Conservation (phyloP, 2,113 vertebrate genomes). For the Aplodontia rufa region DNA sequence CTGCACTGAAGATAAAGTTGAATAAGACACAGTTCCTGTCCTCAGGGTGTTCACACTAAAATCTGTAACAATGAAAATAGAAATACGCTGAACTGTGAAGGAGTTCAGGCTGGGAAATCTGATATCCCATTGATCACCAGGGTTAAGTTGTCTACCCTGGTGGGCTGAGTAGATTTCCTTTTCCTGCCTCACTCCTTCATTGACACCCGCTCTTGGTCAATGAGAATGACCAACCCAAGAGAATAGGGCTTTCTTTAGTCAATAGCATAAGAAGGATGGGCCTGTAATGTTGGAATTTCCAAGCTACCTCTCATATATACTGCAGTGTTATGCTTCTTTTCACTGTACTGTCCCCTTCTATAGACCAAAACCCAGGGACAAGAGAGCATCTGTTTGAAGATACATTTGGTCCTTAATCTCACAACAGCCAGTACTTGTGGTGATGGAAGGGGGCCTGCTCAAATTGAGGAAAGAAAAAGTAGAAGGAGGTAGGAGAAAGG, state of each 20-base stretch:
- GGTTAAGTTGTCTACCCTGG: not conserved
- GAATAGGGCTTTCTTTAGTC: constrained; percentile 3
- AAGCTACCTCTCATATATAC: not conserved
- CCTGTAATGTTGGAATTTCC: not conserved
- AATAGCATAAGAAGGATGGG: not conserved
- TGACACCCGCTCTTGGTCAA: not conserved
- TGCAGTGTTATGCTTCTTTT: not conserved
- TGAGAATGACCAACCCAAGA: not conserved
- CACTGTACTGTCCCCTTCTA: not conserved
- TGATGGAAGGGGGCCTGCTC: not conserved
- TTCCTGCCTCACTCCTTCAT: not conserved
- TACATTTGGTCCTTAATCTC: constrained; percentile 5
- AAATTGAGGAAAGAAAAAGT: not conserved
- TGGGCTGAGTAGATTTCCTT: not conserved
- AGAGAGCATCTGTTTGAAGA: constrained; percentile 12
- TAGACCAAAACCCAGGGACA: constrained; percentile 24
- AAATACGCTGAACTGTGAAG: not conserved
- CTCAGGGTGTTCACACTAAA: not conserved
- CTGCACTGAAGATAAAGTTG: not conserved
- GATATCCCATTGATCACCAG: not conserved
- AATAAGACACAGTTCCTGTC: not conserved
- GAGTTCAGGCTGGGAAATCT: not conserved
- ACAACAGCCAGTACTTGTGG: not conserved
- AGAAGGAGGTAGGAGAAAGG: not conserved
- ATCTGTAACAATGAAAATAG: not conserved